These are phyloP conservation scores for Sebastes trivittatus DNA, from an alignment of 2,797 vertebrate genomes.

Conservation along the genomic window DNA sequence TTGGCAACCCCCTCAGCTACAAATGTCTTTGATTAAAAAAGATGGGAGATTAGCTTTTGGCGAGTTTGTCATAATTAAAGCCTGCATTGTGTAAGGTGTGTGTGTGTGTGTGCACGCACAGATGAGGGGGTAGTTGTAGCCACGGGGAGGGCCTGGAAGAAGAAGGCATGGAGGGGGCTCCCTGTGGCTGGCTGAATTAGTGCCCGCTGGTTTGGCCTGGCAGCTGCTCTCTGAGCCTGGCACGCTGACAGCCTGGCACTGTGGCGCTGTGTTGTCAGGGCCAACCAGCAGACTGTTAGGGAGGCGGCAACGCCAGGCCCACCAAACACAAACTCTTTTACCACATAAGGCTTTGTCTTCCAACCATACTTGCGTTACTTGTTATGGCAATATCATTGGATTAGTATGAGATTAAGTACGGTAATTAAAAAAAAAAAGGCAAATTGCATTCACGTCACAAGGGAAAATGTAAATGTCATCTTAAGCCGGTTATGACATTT, in stretches of 20 bases:
- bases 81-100: constrained; percentile 63
- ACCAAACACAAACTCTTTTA: constrained; percentile 61
- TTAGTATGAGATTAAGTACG: constrained; percentile 70
- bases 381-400: constrained; percentile 66
- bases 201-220: constrained; percentile 82
- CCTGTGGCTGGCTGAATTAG: constrained; percentile 84
- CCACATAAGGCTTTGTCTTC: constrained; percentile 60
- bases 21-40: constrained; percentile 78
- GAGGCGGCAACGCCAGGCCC: constrained; percentile 53
- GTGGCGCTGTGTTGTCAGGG: constrained; percentile 70
- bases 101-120: constrained; percentile 33
- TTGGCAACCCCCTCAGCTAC: constrained; percentile 63
- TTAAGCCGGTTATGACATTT: constrained; percentile 62
- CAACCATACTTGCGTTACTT: constrained; percentile 48
- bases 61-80: constrained; percentile 76
- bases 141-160: constrained; percentile 72
- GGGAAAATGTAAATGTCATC: constrained; percentile 46
- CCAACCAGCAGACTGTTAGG: constrained; percentile 68
- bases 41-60: constrained; percentile 76
- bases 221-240: constrained; percentile 84
- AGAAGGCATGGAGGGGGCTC: constrained; percentile 65
- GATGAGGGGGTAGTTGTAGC: constrained; percentile 60
- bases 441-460: constrained; percentile 47
- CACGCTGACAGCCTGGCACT: constrained; percentile 74
- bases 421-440: constrained; percentile 71